Conservation (phyloP, 2,888 invertebrate species). For the Prostheceraeus crozeri region DNA sequence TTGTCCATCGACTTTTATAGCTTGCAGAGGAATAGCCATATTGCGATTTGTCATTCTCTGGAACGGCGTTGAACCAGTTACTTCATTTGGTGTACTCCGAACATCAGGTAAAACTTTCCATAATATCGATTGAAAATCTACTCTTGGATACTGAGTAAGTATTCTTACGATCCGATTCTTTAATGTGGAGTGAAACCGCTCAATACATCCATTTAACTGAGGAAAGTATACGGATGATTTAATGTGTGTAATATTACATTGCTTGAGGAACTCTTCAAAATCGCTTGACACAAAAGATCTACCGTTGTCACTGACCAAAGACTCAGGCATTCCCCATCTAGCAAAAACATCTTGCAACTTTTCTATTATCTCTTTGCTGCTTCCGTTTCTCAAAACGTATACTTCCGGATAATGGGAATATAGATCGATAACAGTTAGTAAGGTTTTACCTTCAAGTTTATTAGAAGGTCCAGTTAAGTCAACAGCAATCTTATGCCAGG, state of each 20-base stretch:
- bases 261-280: not conserved
- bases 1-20: too few species aligned
- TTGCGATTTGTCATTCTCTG: too few species aligned
- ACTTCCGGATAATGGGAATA: constrained; percentile 4
- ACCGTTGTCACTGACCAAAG: constrained; percentile 5
- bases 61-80: too few species aligned
- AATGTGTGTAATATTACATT: constrained; percentile 7
- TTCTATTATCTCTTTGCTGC: not conserved
- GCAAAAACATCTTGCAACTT: constrained; percentile 18
- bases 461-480: not conserved
- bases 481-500: not conserved
- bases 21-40: too few species aligned
- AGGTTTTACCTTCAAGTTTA: not conserved
- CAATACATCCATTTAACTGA: constrained; percentile 2
- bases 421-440: constrained; percentile 6
- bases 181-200: constrained; percentile 9
- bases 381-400: not conserved
- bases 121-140: not conserved
- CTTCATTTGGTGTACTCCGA: constrained; percentile 9
- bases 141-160: not conserved
- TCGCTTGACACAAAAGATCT: constrained; percentile 9
- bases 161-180: not conserved
- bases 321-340: constrained; percentile 9
- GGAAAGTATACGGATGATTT: constrained; percentile 18
- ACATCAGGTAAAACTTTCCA: constrained; percentile 4